A percentile compares a stretch with the other conserved stretches of the same genome.
phyloP scores from a whole-genome alignment of 2,797 vertebrate genomes.

The Centroberyx gerrardi region DNA sequence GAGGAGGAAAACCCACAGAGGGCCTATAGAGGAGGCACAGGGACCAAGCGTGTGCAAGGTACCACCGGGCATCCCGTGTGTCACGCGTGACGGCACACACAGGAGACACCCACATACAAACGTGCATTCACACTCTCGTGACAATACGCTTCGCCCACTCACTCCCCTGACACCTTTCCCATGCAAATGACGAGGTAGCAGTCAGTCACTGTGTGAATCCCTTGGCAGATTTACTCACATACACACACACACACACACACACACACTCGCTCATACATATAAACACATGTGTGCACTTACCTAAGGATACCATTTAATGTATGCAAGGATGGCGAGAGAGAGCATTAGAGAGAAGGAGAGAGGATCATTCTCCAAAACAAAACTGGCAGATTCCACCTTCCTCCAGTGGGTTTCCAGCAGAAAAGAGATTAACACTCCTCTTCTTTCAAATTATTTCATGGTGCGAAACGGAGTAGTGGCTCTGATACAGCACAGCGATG shows the following conservation, averaged over 20 bases:
- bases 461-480: conserved; percentile 63
- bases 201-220: conserved; percentile 28
- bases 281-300: conserved; percentile 31
- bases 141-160: conserved; percentile 36
- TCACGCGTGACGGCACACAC: not conserved
- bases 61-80: conserved; percentile 4
- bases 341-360: conserved; percentile 23
- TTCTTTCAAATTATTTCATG: conserved; percentile 63
- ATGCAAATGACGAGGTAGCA: conserved; percentile 43
- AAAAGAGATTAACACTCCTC: conserved; percentile 70
- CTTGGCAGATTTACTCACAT: conserved; percentile 25
- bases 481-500: conserved; percentile 64
- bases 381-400: conserved; percentile 64
- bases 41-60: not conserved
- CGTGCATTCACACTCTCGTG: conserved; percentile 28
- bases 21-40: conserved; percentile 11
- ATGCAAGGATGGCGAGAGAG: conserved; percentile 37
- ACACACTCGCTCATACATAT: not conserved
- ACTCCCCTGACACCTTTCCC: conserved; percentile 9
- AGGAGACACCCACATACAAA: conserved; percentile 10
- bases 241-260: conserved; percentile 5
- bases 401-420: conserved; percentile 63
- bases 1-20: conserved; percentile 6
- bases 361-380: conserved; percentile 54
- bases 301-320: conserved; percentile 18